Conservation (phyloP, 2,888 invertebrate species). For the Epinotia ramella region DNA sequence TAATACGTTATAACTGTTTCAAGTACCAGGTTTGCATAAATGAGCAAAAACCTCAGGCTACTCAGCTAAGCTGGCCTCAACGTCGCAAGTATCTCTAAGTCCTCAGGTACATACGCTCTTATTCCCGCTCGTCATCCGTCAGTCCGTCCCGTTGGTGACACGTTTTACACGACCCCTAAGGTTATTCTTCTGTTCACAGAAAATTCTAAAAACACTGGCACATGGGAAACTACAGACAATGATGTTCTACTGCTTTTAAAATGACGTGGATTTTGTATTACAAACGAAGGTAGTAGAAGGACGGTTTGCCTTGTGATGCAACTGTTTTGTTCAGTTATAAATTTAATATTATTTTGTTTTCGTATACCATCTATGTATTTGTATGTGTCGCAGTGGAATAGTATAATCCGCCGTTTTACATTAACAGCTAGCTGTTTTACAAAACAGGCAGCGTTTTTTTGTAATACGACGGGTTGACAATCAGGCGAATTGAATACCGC, state of each 20-base stretch:
- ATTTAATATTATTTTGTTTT: background rate
- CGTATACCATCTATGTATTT: background rate
- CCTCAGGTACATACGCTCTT: constrained; percentile 8
- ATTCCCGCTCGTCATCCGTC: background rate
- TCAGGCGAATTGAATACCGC: no score
- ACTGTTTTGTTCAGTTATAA: background rate
- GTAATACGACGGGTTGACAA: no score
- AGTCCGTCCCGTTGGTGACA: constrained; percentile 64
- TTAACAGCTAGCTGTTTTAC: no score
- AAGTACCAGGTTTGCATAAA: constrained; percentile 30
- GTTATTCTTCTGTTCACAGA: constrained; percentile 62
- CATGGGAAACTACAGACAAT: constrained; percentile 44
- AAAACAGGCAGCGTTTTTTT: no score
- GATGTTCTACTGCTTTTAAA: constrained; percentile 24
- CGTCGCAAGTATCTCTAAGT: constrained; percentile 2
- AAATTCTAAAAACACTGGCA: constrained; percentile 53
- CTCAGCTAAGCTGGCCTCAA: background rate
- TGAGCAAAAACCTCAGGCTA: constrained; percentile 31
- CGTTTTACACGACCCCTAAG: constrained; percentile 62
- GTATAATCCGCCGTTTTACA: no score
- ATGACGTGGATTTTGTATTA: constrained; percentile 12
- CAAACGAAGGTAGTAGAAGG: background rate
- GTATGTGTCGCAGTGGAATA: no score
- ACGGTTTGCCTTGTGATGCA: background rate
- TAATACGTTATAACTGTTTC: constrained; percentile 26